phyloP scores from a whole-genome alignment of 1,140 invertebrate genomes.

The Monomorium pharaonis region DNA sequence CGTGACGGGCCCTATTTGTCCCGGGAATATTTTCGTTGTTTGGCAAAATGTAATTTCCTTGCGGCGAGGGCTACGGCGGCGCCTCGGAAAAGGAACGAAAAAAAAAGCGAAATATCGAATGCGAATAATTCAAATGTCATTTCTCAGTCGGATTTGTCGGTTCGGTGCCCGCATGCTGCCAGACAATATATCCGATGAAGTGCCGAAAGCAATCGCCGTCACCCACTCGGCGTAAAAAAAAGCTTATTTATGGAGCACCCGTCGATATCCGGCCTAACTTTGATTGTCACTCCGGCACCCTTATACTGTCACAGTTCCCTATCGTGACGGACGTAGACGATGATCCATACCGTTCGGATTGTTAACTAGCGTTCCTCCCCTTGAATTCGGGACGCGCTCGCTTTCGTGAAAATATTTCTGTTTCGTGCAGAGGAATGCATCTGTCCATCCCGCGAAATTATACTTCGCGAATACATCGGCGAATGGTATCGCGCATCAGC shows the following conservation, averaged over 20 bases:
- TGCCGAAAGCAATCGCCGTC: conserved; percentile 67
- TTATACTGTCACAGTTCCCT: conserved; percentile 9
- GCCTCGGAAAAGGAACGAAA: not conserved
- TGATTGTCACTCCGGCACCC: conserved; percentile 34
- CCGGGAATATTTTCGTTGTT: conserved; percentile 60
- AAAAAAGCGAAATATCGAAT: conserved; percentile 19
- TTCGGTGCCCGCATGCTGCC: conserved; percentile 6
- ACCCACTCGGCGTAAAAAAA: conserved; percentile 1
- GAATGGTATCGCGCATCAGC: conserved; percentile 25
- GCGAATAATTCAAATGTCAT: conserved; percentile 67
- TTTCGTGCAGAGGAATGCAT: not conserved
- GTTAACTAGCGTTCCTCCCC: not conserved
- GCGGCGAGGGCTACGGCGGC: not conserved
- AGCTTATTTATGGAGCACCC: conserved; percentile 47
- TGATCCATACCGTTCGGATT: conserved; percentile 22
- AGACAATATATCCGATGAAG: conserved; percentile 53
- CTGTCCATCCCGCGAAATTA: conserved; percentile 26
- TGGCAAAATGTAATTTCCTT: conserved; percentile 66
- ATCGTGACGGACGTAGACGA: conserved; percentile 19
- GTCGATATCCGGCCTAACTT: conserved; percentile 53
- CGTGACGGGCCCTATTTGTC: conserved; percentile 22
- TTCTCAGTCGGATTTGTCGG: conserved; percentile 39
- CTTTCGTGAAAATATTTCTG: conserved; percentile 21
- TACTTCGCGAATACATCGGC: conserved; percentile 15
- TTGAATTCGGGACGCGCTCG: not conserved